phyloP scores from a whole-genome alignment of 2,888 invertebrate genomes.

The Ryuthela nishihirai region DNA sequence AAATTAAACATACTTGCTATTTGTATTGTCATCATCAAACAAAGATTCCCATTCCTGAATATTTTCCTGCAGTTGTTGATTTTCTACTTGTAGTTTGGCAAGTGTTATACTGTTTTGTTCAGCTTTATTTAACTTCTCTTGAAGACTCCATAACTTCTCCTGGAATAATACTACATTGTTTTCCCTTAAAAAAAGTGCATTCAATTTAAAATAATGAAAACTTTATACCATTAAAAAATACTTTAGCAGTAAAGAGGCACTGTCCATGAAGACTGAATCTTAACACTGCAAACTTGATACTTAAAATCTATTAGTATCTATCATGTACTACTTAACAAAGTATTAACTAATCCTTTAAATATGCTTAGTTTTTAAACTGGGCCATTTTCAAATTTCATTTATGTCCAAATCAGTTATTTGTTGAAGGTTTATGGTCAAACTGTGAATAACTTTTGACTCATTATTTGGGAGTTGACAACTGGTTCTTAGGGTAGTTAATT shows the following conservation, averaged over 20 bases:
- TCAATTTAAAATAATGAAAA: neutral
- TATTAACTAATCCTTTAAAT: neutral
- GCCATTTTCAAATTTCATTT: too few species aligned
- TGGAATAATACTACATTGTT: constrained; percentile 22
- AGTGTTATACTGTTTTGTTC: constrained; percentile 17
- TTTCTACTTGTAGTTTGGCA: constrained; percentile 27
- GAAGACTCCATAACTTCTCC: constrained; percentile 28
- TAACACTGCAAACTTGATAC: neutral
- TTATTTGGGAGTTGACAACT: too few species aligned
- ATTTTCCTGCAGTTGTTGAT: constrained; percentile 19
- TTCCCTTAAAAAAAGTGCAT: constrained; percentile 10
- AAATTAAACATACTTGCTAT: constrained; percentile 15
- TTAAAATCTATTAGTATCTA: neutral
- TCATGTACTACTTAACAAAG: neutral
- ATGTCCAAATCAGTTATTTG: too few species aligned
- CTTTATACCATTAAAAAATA: neutral
- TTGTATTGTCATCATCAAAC: constrained; percentile 20
- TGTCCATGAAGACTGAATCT: neutral
- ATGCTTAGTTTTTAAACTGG: too few species aligned
- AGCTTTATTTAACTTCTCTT: constrained; percentile 24
- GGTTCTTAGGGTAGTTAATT: too few species aligned
- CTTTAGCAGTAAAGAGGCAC: neutral
- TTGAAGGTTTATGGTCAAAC: too few species aligned
- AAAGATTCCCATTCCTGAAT: constrained; percentile 25
- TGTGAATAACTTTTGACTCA: too few species aligned